These are phyloP conservation scores for Sebastolobus alascanus DNA, from an alignment of 2,797 vertebrate species.

Conservation along the genomic window DNA sequence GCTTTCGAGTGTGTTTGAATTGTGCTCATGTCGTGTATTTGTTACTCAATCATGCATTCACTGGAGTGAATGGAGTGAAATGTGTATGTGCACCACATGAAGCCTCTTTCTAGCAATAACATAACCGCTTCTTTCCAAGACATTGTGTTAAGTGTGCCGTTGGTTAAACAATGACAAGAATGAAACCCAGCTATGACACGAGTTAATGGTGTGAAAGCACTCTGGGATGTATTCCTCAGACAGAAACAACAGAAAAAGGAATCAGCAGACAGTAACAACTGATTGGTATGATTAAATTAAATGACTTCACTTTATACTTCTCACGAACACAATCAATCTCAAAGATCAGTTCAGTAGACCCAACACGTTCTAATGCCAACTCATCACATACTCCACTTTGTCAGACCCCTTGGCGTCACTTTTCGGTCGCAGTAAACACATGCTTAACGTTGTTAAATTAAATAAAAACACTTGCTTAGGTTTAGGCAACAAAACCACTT, in stretches of 20 bases:
- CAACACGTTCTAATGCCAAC: no score
- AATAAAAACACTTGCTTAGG: no score
- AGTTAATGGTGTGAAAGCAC: constrained; percentile 2
- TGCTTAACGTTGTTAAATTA: no score
- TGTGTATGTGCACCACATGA: background rate
- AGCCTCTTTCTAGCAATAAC: background rate
- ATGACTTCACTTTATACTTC: constrained; percentile 10
- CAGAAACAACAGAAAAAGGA: background rate
- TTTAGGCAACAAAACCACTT: no score
- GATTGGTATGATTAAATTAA: background rate
- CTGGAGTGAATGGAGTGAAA: background rate
- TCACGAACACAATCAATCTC: background rate
- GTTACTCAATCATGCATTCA: background rate
- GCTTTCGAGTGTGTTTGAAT: constrained; percentile 6
- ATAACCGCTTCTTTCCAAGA: background rate
- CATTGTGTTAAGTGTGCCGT: background rate
- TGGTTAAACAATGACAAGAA: background rate
- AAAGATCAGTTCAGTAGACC: background rate
- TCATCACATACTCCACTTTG: no score
- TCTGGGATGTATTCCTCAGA: background rate
- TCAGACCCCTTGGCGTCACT: no score
- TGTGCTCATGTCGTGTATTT: background rate
- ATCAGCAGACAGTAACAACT: background rate
- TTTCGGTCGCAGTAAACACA: no score
- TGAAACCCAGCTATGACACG: background rate